phyloP scores from a whole-genome alignment of 2,113 vertebrate genomes.

The Aviceda subcristata region DNA sequence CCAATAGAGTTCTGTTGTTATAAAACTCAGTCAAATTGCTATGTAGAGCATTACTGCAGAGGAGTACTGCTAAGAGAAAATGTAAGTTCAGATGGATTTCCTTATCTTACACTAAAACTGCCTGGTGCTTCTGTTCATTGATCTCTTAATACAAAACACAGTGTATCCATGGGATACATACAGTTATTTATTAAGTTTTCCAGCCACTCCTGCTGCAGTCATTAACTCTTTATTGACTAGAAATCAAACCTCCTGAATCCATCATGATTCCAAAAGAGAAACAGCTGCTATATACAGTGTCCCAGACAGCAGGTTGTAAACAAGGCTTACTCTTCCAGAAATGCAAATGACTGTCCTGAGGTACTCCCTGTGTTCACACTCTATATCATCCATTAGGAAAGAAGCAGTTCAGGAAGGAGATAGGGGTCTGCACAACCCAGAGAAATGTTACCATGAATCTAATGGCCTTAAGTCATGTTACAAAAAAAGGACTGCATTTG shows the following conservation, averaged over 20 bases:
- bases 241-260: constrained; percentile 7
- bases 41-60: neutral
- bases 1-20: neutral
- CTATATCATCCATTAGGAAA: neutral
- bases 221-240: constrained; percentile 17
- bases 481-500: neutral
- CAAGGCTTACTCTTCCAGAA: constrained; percentile 10
- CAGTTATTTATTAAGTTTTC: neutral
- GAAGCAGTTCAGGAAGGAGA: neutral
- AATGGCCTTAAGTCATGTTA: neutral
- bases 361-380: neutral
- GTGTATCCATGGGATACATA: neutral
- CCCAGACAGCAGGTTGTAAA: neutral
- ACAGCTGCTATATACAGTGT: neutral
- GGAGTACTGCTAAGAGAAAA: neutral
- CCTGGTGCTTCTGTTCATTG: neutral
- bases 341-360: neutral
- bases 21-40: neutral
- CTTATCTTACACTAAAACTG: neutral
- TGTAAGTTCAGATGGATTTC: neutral
- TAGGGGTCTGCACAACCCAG: neutral
- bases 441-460: neutral
- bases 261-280: constrained; percentile 28
- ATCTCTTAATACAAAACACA: neutral
- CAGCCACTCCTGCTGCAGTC: neutral